These are phyloP conservation scores for Lucifuga dentata DNA, from an alignment of 2,113 vertebrate species.

Conservation along the genomic window DNA sequence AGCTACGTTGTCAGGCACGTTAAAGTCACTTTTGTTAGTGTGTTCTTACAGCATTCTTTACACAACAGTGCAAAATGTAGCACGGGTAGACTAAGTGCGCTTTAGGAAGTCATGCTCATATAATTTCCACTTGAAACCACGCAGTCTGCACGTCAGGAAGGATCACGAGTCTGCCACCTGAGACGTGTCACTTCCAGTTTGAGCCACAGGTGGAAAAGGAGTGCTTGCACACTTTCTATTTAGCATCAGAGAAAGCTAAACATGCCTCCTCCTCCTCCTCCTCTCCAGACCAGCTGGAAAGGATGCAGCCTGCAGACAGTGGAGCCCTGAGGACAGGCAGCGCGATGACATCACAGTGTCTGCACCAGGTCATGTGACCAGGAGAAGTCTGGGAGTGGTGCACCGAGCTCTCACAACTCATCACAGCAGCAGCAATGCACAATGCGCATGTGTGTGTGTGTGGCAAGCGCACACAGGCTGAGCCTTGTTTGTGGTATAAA, in stretches of 20 bases:
- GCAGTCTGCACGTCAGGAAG: neutral
- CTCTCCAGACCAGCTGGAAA: conserved; percentile 16
- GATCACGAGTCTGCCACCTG: neutral
- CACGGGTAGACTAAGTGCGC: neutral
- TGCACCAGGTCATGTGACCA: conserved; percentile 56
- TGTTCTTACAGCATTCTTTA: neutral
- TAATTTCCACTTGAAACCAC: conserved; percentile 3
- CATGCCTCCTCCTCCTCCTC: neutral
- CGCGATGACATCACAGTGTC: conserved; percentile 54
- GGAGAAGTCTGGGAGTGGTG: conserved; percentile 29
- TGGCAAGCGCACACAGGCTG: conserved; percentile 14
- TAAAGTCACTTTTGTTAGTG: neutral
- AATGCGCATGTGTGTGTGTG: neutral
- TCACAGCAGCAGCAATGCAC: conserved; percentile 23
- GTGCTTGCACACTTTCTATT: conserved; percentile 1
- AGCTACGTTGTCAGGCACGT: neutral
- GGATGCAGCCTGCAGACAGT: neutral
- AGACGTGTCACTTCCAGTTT: neutral
- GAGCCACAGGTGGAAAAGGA: neutral
- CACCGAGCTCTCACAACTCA: conserved; percentile 37
- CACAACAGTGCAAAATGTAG: conserved; percentile 14
- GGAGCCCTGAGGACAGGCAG: conserved; percentile 9
- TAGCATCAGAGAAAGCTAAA: conserved; percentile 6
- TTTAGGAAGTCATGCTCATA: neutral
- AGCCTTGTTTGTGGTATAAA: conserved; percentile 17